Evolutionary conservation across 2,113 vertebrate species (phyloP).

Genomic region (Thermophis baileyi): DNA sequence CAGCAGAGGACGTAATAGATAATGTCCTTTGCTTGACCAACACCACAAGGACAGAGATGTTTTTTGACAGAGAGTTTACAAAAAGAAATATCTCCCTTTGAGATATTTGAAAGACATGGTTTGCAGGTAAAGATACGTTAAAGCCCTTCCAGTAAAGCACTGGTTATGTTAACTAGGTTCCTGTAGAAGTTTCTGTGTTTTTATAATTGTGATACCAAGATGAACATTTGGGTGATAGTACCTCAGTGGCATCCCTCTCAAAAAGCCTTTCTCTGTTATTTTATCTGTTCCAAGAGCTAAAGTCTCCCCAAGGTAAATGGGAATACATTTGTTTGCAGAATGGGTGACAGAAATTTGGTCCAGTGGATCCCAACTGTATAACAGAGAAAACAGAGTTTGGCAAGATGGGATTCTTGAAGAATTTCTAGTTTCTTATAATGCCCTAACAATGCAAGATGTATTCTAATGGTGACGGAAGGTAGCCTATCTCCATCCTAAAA

Average conservation of each 20-base stretch:
- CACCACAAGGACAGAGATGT: not conserved
- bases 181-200: not conserved
- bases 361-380: not conserved
- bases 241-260: not conserved
- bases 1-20: not conserved
- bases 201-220: not conserved
- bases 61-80: not conserved
- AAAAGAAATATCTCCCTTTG: not conserved
- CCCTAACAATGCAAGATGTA: not conserved
- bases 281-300: not conserved
- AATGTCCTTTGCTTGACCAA: not conserved
- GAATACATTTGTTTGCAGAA: no score
- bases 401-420: not conserved
- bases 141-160: not conserved
- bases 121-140: not conserved
- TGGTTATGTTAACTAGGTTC: not conserved
- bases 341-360: not conserved
- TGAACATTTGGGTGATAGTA: not conserved
- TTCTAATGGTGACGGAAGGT: not conserved
- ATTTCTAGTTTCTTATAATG: not conserved
- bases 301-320: no score
- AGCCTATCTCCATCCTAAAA: not conserved
- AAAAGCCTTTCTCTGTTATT: not conserved
- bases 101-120: not conserved
- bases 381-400: not conserved